These are phyloP conservation scores for Apodemus sylvaticus DNA, from an alignment of 2,113 vertebrate genomes.

Conservation along the genomic window DNA sequence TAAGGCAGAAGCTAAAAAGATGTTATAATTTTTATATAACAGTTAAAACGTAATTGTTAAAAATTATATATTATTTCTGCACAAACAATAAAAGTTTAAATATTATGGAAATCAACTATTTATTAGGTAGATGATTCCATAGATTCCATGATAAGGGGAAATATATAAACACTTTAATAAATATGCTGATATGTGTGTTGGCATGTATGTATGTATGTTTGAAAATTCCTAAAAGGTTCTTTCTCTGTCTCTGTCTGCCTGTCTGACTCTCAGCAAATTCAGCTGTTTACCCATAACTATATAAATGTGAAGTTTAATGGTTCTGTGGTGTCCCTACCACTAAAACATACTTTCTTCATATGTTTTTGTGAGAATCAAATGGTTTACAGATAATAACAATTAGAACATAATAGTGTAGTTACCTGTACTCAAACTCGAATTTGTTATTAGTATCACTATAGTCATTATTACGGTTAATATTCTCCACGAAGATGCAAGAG, in stretches of 20 bases:
- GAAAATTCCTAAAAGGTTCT: background rate
- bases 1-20: background rate
- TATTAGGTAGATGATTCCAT: background rate
- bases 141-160: background rate
- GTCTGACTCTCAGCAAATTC: background rate
- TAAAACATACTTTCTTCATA: background rate
- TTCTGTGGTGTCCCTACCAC: background rate
- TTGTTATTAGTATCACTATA: background rate
- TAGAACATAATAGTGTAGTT: background rate
- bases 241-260: background rate
- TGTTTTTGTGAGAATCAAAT: background rate
- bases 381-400: background rate
- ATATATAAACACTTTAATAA: background rate
- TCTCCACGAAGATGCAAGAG: background rate
- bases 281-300: background rate
- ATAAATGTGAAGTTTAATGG: background rate
- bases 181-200: background rate
- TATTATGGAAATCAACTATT: background rate
- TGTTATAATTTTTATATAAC: background rate
- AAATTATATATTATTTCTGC: background rate
- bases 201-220: background rate
- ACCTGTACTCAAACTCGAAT: background rate
- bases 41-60: background rate
- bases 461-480: background rate
- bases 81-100: background rate